phyloP scores from a whole-genome alignment of 2,113 vertebrate species.

The Channa argus region DNA sequence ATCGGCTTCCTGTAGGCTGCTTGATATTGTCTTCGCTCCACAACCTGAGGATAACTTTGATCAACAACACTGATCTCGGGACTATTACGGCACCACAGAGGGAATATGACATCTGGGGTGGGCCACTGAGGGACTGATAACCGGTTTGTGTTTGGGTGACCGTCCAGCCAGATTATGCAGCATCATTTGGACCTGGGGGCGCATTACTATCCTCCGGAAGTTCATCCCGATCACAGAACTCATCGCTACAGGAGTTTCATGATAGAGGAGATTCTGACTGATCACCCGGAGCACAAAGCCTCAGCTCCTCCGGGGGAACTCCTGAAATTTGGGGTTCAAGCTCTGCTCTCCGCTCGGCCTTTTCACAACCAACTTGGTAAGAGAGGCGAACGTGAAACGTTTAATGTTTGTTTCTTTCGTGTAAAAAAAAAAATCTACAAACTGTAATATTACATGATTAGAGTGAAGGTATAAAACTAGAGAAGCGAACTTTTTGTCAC shows the following conservation, averaged over 20 bases:
- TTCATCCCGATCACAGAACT: slow-evolving; percentile 90
- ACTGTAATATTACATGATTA: too few relatives aligned
- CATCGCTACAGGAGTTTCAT: slow-evolving; percentile 98
- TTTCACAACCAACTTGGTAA: slow-evolving; percentile 94
- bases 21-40: background rate
- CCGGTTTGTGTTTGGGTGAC: slow-evolving; percentile 33
- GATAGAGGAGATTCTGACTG: slow-evolving; percentile 98
- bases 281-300: slow-evolving; percentile 89
- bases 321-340: slow-evolving; percentile 96
- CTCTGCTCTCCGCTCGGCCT: slow-evolving; percentile 91
- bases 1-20: background rate
- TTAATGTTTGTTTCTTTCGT: too few relatives aligned
- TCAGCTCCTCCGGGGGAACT: slow-evolving; percentile 89
- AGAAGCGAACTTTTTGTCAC: too few relatives aligned
- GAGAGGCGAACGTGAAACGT: slow-evolving; percentile 35
- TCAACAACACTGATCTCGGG: background rate
- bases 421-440: background rate
- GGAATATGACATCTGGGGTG: slow-evolving; percentile 51
- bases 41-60: slow-evolving; percentile 37
- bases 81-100: slow-evolving; percentile 16
- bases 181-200: slow-evolving; percentile 90
- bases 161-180: slow-evolving; percentile 85
- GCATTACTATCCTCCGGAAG: slow-evolving; percentile 89
- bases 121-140: slow-evolving; percentile 40
- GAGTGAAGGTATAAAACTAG: too few relatives aligned